Percentiles rank a stretch among this genome's conserved stretches.
These are phyloP conservation scores for Lophius americanus DNA, from an alignment of 2,797 vertebrate genomes.

Conservation along the genomic window DNA sequence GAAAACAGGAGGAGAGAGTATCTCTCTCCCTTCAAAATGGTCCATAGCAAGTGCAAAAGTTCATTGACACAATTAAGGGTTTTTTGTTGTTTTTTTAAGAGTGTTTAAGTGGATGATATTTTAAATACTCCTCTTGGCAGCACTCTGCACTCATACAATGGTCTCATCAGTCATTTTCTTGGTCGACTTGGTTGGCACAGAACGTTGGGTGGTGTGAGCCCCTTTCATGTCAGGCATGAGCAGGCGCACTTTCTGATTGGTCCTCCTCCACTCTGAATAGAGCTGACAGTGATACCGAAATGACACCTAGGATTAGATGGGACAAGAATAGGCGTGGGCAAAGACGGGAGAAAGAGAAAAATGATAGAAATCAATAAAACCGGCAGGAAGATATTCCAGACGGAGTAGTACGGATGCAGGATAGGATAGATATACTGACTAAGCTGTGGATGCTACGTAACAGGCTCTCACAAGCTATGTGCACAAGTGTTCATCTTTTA, in stretches of 20 bases:
- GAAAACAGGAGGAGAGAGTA: conserved; percentile 51
- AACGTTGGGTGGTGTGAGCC: conserved; percentile 84
- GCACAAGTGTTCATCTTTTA: conserved; percentile 6
- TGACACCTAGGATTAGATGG: conserved; percentile 83
- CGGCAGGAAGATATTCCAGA: conserved; percentile 39
- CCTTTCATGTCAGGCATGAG: conserved; percentile 88
- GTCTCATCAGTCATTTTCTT: conserved; percentile 95
- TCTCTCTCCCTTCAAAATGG: conserved; percentile 60
- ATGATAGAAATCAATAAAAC: conserved; percentile 35
- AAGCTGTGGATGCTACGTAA: not conserved
- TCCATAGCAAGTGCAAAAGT: conserved; percentile 79
- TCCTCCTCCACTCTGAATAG: conserved; percentile 97
- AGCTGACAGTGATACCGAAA: conserved; percentile 99
- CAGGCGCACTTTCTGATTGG: conserved; percentile 96
- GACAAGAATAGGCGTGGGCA: not conserved
- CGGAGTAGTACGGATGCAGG: conserved; percentile 10
- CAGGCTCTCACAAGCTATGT: not conserved
- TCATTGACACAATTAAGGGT: conserved; percentile 67
- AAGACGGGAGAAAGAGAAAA: conserved; percentile 5
- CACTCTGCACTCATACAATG: conserved; percentile 88
- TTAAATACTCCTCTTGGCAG: conserved; percentile 60
- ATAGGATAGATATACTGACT: conserved; percentile 6
- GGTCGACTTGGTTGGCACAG: conserved; percentile 88
- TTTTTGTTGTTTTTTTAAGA: conserved; percentile 56
- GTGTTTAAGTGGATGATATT: conserved; percentile 55